Evolutionary conservation across 1,140 invertebrate genomes (phyloP), one percentile per base, ranked within the genome.

Genomic region (Heliconius nattereri): DNA sequence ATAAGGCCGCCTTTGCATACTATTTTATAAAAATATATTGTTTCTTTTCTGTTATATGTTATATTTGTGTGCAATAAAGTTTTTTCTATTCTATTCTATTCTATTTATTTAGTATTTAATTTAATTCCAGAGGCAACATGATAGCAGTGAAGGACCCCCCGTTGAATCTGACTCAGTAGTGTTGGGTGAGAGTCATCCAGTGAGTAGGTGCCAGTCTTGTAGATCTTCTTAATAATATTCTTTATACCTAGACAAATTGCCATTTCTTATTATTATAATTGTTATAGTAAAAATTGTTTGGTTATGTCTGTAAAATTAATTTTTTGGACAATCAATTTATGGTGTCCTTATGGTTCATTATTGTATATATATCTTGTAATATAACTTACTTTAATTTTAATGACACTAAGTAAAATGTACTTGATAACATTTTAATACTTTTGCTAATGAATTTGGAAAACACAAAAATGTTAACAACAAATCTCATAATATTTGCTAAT

Each of bases 91-190:
- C n/a, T n/a, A n/a, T n/a, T n/a, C n/a, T n/a, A n/a, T n/a, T n/a
- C n/a, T n/a, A n/a, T n/a, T n/a, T 35, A 35, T 35, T 35, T 35
- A 0, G 6, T 35, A 7, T 35, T 35, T 35, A 35, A 71, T 88
- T 75, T 29, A 23, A 52, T 85, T 95, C 95, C 93, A 97, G 96
- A 95, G 96, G 85, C 94, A 96, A 86, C 96, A 97, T 85, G 96
- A 96, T 82, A 96, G 94, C 87, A 96, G 95, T 79, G 95, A 96
- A 89, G 94, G 96, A 57, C 94, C 95, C 20, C 92, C 94, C 32
- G 92, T 91, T n/a, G 95, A 96, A 70, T 95, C 95, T 32, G 95
- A 96, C 74, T 95, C 95, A 29, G 95, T 96, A 2, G 95, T 95
- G 76, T 94, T 97, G 29, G 96, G 96, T 35, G 95, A 95, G 52